A percentile compares a stretch with the other conserved stretches of the same genome.
These are phyloP conservation scores for Verasper variegatus DNA, from an alignment of 2,113 vertebrate species.

Conservation along the genomic window DNA sequence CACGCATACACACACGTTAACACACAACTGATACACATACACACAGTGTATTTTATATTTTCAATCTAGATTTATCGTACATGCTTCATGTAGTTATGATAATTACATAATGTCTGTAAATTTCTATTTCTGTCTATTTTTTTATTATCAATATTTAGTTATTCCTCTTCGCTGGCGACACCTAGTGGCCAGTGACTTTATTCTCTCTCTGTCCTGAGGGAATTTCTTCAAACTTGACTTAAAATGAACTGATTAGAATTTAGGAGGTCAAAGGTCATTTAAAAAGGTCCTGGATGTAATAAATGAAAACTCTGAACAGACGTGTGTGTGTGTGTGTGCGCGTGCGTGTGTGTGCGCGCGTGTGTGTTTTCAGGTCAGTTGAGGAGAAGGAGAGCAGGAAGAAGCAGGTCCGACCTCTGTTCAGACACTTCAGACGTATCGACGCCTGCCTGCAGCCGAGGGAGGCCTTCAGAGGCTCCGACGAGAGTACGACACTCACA, in stretches of 20 bases:
- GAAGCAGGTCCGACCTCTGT: slow-evolving; percentile 94
- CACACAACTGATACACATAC: not conserved
- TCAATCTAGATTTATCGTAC: no score
- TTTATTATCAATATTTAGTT: no score
- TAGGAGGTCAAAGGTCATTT: no score
- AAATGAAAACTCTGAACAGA: not conserved
- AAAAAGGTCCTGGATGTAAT: no score
- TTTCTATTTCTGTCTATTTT: no score
- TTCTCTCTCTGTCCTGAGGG: no score
- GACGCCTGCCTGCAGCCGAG: slow-evolving; percentile 96
- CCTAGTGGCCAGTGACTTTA: no score
- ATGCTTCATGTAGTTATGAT: not conserved
- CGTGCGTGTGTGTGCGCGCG: slow-evolving; percentile 21
- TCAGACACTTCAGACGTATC: slow-evolving; percentile 95
- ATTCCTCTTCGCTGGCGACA: no score
- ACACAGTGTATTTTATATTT: not conserved
- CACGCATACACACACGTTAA: slow-evolving; percentile 5
- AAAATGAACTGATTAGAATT: no score
- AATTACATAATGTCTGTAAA: not conserved
- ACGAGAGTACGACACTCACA: slow-evolving; percentile 87
- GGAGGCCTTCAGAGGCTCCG: slow-evolving; percentile 95
- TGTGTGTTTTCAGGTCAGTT: slow-evolving; percentile 79
- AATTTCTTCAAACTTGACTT: no score
- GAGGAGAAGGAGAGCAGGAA: slow-evolving; percentile 91
- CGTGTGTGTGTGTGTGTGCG: slow-evolving; percentile 14